phyloP scores from a whole-genome alignment of 2,888 invertebrate species.

The Parthenolecanium corni region DNA sequence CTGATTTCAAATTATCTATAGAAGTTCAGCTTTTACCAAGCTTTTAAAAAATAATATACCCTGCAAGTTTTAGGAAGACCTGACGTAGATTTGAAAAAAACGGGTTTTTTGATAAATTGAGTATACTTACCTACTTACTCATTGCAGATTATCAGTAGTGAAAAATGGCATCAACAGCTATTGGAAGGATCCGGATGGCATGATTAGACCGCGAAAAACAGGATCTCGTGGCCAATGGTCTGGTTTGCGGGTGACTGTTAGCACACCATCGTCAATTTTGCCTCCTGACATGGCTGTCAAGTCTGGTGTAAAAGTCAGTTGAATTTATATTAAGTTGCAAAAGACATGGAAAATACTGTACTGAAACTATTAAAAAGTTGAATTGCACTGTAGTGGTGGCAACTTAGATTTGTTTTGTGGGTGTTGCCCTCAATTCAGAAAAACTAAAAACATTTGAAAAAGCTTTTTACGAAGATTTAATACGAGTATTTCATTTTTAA shows the following conservation, averaged over 20 bases:
- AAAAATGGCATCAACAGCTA: conserved; percentile 22
- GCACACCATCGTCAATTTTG: conserved; percentile 33
- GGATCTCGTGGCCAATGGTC: conserved; percentile 36
- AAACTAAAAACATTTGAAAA: no score
- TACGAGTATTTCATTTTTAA: no score
- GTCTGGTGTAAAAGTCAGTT: conserved; percentile 30
- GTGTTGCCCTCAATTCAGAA: no score
- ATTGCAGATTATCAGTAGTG: conserved; percentile 1
- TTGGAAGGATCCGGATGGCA: conserved; percentile 28
- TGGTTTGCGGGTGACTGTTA: conserved; percentile 36
- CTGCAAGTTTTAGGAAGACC: not conserved
- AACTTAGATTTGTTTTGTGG: no score
- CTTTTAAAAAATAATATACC: not conserved
- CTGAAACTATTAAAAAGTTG: no score
- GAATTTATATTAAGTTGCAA: not conserved
- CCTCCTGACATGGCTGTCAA: conserved; percentile 34
- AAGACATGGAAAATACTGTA: not conserved
- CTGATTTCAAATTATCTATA: no score
- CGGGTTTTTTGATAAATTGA: no score
- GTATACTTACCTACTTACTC: no score
- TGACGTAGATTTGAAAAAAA: no score
- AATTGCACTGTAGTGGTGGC: no score
- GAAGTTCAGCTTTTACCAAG: no score
- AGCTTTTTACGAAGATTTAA: no score
- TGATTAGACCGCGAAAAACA: conserved; percentile 34